Percentiles rank a stretch among this genome's conserved stretches.
These are phyloP conservation scores for Cepphus grylle DNA, from an alignment of 2,113 vertebrate species.

Conservation along the genomic window DNA sequence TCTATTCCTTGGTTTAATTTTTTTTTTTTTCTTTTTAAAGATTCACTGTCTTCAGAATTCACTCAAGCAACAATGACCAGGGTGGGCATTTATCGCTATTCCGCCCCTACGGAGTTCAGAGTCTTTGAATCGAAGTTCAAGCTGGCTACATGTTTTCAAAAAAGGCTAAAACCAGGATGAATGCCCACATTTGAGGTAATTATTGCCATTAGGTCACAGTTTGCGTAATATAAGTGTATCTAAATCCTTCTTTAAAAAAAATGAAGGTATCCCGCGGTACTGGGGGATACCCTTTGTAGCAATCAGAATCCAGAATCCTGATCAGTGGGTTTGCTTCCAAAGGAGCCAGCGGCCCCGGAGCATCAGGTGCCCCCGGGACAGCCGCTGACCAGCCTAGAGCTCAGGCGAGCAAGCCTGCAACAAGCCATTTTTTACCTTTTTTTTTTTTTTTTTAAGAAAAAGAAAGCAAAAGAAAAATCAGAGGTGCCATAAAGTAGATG, in stretches of 20 bases:
- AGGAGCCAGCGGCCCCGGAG: slow-evolving; percentile 21
- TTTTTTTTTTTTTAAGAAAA: background rate
- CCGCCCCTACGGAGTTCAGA: slow-evolving; percentile 59
- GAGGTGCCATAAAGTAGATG: slow-evolving; percentile 2
- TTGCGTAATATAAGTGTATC: slow-evolving; percentile 72
- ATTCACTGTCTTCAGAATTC: slow-evolving; percentile 66
- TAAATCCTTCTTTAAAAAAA: slow-evolving; percentile 71
- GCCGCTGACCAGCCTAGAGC: slow-evolving; percentile 51
- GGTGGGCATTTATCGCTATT: slow-evolving; percentile 66
- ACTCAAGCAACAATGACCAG: slow-evolving; percentile 70
- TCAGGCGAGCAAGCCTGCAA: slow-evolving; percentile 53
- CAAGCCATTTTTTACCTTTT: background rate
- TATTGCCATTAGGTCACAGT: slow-evolving; percentile 83
- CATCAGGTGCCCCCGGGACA: background rate
- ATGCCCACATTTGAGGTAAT: slow-evolving; percentile 84
- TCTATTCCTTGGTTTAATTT: slow-evolving; percentile 67
- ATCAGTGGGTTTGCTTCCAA: slow-evolving; percentile 73
- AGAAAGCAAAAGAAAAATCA: slow-evolving; percentile 1
- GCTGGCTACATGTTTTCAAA: slow-evolving; percentile 76
- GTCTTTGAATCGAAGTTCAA: slow-evolving; percentile 70
- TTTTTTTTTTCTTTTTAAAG: slow-evolving; percentile 45
- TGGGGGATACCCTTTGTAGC: slow-evolving; percentile 30
- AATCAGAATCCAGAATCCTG: slow-evolving; percentile 60
- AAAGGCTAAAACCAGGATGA: slow-evolving; percentile 79
- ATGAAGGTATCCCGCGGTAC: background rate